Percentiles rank a stretch among this genome's conserved stretches.
Evolutionary conservation across 2,797 vertebrate species (phyloP).

Genomic region (Sebastes nivosus): DNA sequence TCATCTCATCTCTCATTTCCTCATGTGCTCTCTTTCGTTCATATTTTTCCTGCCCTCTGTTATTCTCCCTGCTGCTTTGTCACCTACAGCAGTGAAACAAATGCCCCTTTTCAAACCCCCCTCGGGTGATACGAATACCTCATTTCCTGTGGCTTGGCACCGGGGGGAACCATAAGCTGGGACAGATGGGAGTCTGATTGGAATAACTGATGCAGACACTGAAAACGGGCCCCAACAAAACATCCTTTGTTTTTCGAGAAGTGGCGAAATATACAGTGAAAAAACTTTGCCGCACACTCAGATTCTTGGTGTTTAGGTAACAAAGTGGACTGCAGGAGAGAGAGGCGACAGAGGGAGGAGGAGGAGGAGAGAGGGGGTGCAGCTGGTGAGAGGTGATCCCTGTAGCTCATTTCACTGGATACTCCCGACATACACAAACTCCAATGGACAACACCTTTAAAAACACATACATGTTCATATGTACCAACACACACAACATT

Average conservation of each 20-base stretch:
- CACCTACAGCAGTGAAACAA: slow-evolving; percentile 83
- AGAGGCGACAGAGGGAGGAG: not conserved
- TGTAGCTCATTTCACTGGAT: slow-evolving; percentile 42
- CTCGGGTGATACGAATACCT: slow-evolving; percentile 81
- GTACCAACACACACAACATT: not conserved
- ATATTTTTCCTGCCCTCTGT: slow-evolving; percentile 5
- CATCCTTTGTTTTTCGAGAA: slow-evolving; percentile 78
- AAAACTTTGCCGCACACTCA: slow-evolving; percentile 32
- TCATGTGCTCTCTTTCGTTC: slow-evolving; percentile 6
- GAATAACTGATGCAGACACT: slow-evolving; percentile 80
- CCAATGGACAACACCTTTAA: slow-evolving; percentile 60
- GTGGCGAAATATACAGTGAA: slow-evolving; percentile 62
- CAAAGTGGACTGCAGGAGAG: slow-evolving; percentile 8
- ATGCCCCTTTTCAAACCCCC: slow-evolving; percentile 78
- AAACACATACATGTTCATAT: slow-evolving; percentile 40
- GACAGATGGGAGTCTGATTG: slow-evolving; percentile 82
- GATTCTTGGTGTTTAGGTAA: slow-evolving; percentile 22
- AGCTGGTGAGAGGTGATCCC: slow-evolving; percentile 53
- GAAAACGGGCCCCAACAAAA: slow-evolving; percentile 74
- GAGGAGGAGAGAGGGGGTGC: not conserved
- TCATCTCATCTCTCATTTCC: slow-evolving; percentile 14
- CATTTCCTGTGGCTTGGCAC: slow-evolving; percentile 83
- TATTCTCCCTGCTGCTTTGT: slow-evolving; percentile 64
- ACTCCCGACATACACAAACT: slow-evolving; percentile 32
- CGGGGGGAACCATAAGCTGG: slow-evolving; percentile 70